These are phyloP conservation scores for Periphyllus acericola DNA, from an alignment of 2,888 invertebrate genomes.

Conservation along the genomic window DNA sequence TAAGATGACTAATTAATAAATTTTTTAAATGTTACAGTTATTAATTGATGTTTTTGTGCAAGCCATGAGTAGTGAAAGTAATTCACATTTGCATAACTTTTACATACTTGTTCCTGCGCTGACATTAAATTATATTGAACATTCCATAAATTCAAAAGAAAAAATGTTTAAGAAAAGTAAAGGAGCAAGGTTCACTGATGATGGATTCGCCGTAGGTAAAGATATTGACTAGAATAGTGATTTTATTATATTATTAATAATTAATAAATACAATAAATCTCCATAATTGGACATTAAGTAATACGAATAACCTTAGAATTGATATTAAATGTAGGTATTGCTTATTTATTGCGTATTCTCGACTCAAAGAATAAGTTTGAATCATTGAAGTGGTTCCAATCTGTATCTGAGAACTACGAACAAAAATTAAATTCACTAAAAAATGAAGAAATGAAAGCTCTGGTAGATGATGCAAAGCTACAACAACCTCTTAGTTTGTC, in stretches of 20 bases:
- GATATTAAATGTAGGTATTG: constrained; percentile 71
- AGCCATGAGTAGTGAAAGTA: constrained; percentile 71
- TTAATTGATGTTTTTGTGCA: constrained; percentile 87
- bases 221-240: neutral
- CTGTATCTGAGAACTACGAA: constrained; percentile 79
- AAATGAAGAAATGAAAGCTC: constrained; percentile 65
- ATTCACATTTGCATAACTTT: constrained; percentile 80
- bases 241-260: no score
- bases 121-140: constrained; percentile 93
- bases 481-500: constrained; percentile 91
- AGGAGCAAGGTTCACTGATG: constrained; percentile 94
- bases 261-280: neutral
- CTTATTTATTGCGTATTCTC: constrained; percentile 90
- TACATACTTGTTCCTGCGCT: constrained; percentile 92
- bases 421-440: constrained; percentile 72
- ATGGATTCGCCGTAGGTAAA: constrained; percentile 95
- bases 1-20: neutral
- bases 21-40: constrained; percentile 68
- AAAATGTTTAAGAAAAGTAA: constrained; percentile 88
- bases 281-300: neutral
- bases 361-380: constrained; percentile 89
- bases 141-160: constrained; percentile 90
- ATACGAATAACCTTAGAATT: neutral
- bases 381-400: constrained; percentile 94
- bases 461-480: constrained; percentile 83